phyloP scores from a whole-genome alignment of 2,888 invertebrate species.

The Cotesia congregata region DNA sequence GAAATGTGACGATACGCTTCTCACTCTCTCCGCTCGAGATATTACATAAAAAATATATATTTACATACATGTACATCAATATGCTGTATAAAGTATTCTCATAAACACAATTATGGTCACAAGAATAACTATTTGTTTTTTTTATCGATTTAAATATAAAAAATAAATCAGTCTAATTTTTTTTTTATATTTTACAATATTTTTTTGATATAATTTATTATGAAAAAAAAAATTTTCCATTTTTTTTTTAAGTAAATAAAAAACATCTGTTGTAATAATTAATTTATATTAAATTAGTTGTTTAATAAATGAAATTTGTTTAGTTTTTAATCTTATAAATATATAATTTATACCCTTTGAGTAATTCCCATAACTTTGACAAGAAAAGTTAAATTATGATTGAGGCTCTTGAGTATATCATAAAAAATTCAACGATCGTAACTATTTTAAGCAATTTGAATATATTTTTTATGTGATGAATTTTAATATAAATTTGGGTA shows the following conservation, averaged over 20 bases:
- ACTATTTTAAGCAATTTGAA: neutral
- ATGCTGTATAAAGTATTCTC: neutral
- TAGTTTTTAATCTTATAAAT: neutral
- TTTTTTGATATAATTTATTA: no score
- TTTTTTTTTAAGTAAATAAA: no score
- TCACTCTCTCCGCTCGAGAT: neutral
- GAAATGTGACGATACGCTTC: conserved; percentile 16
- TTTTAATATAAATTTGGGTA: neutral
- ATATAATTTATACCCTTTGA: neutral
- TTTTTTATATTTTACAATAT: no score
- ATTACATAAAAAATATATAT: conserved; percentile 4
- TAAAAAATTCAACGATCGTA: neutral
- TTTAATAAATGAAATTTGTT: neutral
- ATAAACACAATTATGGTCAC: neutral
- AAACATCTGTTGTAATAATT: no score
- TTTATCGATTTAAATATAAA: neutral
- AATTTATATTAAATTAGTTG: no score
- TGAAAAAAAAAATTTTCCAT: no score
- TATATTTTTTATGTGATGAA: neutral
- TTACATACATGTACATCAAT: conserved; percentile 2
- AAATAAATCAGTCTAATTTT: neutral
- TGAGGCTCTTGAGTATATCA: neutral
- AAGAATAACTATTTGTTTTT: neutral
- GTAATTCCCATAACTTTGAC: neutral
- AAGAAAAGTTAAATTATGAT: neutral